phyloP scores from a whole-genome alignment of 2,113 vertebrate species.

The Vireo altiloquus region DNA sequence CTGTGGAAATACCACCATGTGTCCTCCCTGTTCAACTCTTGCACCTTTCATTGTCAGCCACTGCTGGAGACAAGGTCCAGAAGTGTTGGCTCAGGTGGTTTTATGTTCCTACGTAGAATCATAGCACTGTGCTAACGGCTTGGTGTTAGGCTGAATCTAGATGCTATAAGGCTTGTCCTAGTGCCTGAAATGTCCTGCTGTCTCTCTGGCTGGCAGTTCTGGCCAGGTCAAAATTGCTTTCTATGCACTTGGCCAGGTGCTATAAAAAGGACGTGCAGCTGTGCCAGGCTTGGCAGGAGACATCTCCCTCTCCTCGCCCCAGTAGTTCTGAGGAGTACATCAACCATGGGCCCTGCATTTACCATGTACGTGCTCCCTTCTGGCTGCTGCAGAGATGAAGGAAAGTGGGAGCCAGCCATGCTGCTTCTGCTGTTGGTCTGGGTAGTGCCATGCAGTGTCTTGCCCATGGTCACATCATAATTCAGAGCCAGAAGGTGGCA shows the following conservation, averaged over 20 bases:
- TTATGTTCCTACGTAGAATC: neutral
- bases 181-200: neutral
- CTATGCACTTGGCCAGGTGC: neutral
- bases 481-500: neutral
- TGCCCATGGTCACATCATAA: neutral
- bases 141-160: neutral
- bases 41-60: neutral
- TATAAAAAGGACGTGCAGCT: neutral
- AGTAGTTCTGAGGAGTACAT: neutral
- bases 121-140: neutral
- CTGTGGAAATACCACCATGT: neutral
- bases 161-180: neutral
- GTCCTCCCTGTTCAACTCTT: neutral
- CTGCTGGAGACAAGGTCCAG: neutral
- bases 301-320: neutral
- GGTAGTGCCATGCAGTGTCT: neutral
- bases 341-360: neutral
- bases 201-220: neutral
- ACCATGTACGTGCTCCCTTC: rapidly evolving
- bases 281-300: neutral
- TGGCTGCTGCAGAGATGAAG: neutral
- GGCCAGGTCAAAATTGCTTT: neutral
- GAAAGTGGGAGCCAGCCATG: neutral
- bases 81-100: neutral
- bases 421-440: neutral